Conservation (phyloP, 2,797 vertebrate species). For the Manis javanica region DNA sequence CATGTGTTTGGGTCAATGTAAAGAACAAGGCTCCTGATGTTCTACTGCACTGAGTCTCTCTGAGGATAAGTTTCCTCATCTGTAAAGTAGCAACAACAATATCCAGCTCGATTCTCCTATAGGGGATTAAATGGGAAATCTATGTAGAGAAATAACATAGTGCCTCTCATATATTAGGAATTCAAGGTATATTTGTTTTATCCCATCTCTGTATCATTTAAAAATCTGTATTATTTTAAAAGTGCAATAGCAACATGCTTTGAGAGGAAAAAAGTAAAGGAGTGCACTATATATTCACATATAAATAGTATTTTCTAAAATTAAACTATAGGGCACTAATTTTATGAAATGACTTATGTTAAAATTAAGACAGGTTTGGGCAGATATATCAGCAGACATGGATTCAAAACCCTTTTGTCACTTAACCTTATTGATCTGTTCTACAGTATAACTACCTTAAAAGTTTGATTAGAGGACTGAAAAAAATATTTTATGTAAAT, state of each 20-base stretch:
- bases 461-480: neutral
- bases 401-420: neutral
- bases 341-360: conserved; percentile 10
- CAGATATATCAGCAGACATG: neutral
- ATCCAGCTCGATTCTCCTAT: neutral
- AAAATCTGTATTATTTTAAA: neutral
- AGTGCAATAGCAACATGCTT: neutral
- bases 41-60: neutral
- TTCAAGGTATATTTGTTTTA: neutral
- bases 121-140: neutral
- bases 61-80: neutral
- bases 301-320: neutral
- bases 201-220: neutral
- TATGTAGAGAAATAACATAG: neutral
- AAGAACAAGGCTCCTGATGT: conserved; percentile 9
- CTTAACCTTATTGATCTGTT: neutral
- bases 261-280: neutral
- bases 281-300: neutral
- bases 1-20: neutral
- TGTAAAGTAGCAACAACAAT: neutral
- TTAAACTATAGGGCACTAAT: neutral
- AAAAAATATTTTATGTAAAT: conserved; percentile 4
- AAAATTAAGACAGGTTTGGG: neutral
- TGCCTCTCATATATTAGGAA: neutral
- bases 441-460: neutral